Evolutionary conservation across 2,888 invertebrate genomes (phyloP).

Genomic region (Dryococelus australis): DNA sequence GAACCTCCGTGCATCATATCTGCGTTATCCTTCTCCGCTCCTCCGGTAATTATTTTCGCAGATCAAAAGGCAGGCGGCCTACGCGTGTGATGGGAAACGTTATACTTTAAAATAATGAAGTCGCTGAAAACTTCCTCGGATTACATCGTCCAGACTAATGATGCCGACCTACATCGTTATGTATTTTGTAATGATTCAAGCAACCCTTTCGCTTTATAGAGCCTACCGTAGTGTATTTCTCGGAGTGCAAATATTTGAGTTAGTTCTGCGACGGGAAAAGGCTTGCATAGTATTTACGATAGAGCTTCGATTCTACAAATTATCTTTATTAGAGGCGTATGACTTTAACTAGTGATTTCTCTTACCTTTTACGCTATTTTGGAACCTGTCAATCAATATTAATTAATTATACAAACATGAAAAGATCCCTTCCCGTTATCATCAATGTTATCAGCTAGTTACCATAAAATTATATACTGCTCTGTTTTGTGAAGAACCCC

Average conservation of each 20-base stretch:
- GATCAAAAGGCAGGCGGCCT: background rate
- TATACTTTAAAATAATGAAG: slow-evolving; percentile 16
- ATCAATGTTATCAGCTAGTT: no score
- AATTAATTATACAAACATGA: no score
- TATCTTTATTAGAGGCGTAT: no score
- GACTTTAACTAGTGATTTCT: no score
- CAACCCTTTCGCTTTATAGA: background rate
- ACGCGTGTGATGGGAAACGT: background rate
- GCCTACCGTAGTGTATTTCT: background rate
- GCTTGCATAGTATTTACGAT: background rate
- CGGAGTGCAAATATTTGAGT: background rate
- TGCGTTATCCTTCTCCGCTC: background rate
- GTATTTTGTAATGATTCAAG: background rate
- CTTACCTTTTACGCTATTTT: no score
- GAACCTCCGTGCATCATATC: background rate
- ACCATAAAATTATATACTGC: no score
- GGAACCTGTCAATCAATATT: no score
- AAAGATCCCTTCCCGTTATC: no score
- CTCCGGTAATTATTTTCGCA: background rate
- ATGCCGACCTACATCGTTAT: background rate
- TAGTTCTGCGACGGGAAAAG: background rate
- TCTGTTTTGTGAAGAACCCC: no score
- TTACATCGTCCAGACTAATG: background rate
- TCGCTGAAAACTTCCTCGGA: background rate
- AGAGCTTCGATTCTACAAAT: no score